These are phyloP conservation scores for Paracanthobrama guichenoti DNA, from an alignment of 2,113 vertebrate species.

Conservation along the genomic window DNA sequence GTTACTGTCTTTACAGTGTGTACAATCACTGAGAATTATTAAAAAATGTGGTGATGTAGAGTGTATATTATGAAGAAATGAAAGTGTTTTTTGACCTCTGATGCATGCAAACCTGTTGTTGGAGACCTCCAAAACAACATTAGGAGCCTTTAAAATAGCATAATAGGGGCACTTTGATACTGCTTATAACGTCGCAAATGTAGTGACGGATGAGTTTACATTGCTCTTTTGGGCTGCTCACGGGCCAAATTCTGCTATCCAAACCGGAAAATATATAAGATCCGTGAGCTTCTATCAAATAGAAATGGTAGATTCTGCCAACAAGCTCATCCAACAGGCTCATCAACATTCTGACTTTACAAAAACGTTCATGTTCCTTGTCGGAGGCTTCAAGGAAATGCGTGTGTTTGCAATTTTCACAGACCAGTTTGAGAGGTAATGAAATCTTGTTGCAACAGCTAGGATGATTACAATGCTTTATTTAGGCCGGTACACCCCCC, in stretches of 20 bases:
- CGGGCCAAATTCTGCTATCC: not conserved
- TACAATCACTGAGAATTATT: too few species aligned
- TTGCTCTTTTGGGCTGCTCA: slow-evolving; percentile 5
- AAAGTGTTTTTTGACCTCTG: too few species aligned
- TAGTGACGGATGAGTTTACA: not conserved
- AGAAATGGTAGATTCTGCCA: not conserved
- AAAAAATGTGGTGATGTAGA: too few species aligned
- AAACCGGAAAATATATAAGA: slow-evolving; percentile 1
- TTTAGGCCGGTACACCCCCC: slow-evolving; percentile 12
- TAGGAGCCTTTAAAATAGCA: too few species aligned
- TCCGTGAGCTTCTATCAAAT: not conserved
- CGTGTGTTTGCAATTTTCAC: slow-evolving; percentile 32
- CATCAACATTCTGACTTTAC: slow-evolving; percentile 11
- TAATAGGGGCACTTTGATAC: not conserved
- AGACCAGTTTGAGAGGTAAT: slow-evolving; percentile 22
- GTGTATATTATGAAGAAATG: too few species aligned
- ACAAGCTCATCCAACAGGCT: slow-evolving; percentile 7
- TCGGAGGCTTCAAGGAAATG: slow-evolving; percentile 26
- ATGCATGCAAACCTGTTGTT: too few species aligned
- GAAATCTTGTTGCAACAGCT: slow-evolving; percentile 36
- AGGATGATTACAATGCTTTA: slow-evolving; percentile 44
- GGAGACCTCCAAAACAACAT: too few species aligned
- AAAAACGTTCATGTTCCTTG: not conserved
- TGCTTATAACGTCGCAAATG: not conserved
- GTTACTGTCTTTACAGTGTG: too few species aligned